Conservation (phyloP, 2,888 invertebrate species). For the Steinernema carpocapsae region DNA sequence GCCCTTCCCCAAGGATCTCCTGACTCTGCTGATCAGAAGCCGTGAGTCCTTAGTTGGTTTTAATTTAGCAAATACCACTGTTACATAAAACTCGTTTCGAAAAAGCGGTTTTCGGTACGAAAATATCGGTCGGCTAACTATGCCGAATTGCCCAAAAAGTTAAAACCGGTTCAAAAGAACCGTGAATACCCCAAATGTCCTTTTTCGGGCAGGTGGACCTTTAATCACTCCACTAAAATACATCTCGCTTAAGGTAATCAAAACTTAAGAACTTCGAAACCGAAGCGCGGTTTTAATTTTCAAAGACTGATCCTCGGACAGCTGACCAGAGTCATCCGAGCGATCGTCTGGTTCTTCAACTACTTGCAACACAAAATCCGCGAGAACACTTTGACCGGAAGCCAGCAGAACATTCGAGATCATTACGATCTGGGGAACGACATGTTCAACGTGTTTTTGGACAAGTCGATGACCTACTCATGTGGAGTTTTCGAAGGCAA, state of each 20-base stretch:
- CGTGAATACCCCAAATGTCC: too few species aligned
- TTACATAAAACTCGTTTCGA: too few species aligned
- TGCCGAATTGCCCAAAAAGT: too few species aligned
- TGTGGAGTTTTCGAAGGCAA: conserved; percentile 55
- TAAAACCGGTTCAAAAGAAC: too few species aligned
- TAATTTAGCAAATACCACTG: neutral
- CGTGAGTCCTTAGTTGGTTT: neutral
- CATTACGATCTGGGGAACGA: conserved; percentile 66
- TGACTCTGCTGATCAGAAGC: conserved; percentile 50
- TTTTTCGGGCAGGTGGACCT: too few species aligned
- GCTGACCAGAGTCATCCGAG: conserved; percentile 19
- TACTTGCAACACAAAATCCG: conserved; percentile 55
- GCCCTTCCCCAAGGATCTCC: conserved; percentile 53
- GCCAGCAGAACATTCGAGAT: conserved; percentile 43
- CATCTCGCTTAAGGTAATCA: neutral
- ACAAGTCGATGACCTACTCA: conserved; percentile 62
- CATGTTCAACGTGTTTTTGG: conserved; percentile 62
- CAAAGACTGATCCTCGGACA: neutral
- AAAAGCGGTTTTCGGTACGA: too few species aligned
- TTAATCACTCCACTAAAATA: too few species aligned
- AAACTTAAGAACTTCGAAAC: neutral
- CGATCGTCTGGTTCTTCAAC: conserved; percentile 47
- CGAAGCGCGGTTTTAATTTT: neutral
- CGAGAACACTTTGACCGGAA: conserved; percentile 54
- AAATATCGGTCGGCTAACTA: too few species aligned